These are phyloP conservation scores for Colostygia pectinataria DNA, from an alignment of 2,888 invertebrate species.

Conservation along the genomic window DNA sequence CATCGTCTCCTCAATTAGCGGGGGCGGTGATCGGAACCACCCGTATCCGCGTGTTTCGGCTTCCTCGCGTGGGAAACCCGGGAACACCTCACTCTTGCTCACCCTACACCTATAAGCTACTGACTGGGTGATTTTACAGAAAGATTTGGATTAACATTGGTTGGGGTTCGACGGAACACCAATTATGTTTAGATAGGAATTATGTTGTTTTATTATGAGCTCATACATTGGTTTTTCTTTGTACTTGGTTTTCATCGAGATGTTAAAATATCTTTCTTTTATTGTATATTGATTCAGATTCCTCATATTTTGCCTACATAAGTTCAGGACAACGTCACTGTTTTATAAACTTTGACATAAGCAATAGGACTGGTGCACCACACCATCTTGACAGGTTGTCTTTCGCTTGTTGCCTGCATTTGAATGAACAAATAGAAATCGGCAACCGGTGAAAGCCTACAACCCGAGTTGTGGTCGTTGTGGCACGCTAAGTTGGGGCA, in stretches of 20 bases:
- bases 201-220: slow-evolving; percentile 1
- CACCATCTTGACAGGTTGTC: slow-evolving; percentile 21
- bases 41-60: slow-evolving; percentile 62
- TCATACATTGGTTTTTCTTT: neutral
- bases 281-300: too few species aligned
- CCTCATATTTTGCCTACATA: slow-evolving; percentile 58
- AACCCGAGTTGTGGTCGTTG: slow-evolving; percentile 38
- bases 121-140: slow-evolving; percentile 28
- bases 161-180: slow-evolving; percentile 4
- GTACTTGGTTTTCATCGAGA: slow-evolving; percentile 1
- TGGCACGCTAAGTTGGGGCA: slow-evolving; percentile 59
- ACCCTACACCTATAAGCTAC: slow-evolving; percentile 33
- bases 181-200: slow-evolving; percentile 5
- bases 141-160: slow-evolving; percentile 18
- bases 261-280: neutral
- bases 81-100: slow-evolving; percentile 48
- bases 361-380: too few species aligned
- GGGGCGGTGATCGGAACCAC: slow-evolving; percentile 76
- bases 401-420: slow-evolving; percentile 26
- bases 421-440: slow-evolving; percentile 35
- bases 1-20: slow-evolving; percentile 68
- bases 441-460: slow-evolving; percentile 44
- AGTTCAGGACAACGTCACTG: slow-evolving; percentile 43
- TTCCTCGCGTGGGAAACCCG: slow-evolving; percentile 64
- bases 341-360: too few species aligned